phyloP scores from a whole-genome alignment of 1,140 invertebrate genomes.

The Eufriesea mexicana region DNA sequence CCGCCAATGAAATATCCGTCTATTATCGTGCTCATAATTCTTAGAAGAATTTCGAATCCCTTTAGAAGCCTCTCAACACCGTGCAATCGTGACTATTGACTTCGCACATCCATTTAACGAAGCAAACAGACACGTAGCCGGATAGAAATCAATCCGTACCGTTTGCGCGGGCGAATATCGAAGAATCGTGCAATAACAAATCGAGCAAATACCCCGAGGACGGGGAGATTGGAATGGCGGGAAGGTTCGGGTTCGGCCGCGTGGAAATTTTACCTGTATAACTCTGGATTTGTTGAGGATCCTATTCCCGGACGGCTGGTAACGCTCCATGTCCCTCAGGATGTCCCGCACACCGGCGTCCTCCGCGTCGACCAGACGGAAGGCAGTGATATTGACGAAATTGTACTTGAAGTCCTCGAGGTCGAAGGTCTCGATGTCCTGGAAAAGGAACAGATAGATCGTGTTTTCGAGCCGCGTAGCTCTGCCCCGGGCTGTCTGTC shows the following conservation, averaged over 20 bases:
- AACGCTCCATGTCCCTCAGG: slow-evolving; percentile 86
- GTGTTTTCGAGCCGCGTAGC: background rate
- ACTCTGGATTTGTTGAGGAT: slow-evolving; percentile 84
- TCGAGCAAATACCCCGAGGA: slow-evolving; percentile 20
- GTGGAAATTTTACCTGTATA: slow-evolving; percentile 81
- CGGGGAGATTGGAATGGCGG: background rate
- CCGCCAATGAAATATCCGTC: background rate
- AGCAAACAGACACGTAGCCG: background rate
- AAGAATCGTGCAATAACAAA: background rate
- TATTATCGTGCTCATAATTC: background rate
- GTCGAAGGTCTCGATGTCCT: slow-evolving; percentile 86
- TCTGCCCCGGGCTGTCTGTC: slow-evolving; percentile 17
- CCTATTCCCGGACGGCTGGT: slow-evolving; percentile 83
- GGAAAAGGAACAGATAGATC: slow-evolving; percentile 44
- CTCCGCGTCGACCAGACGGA: slow-evolving; percentile 85
- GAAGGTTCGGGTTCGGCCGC: background rate
- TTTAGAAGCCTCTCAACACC: background rate
- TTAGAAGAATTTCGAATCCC: background rate
- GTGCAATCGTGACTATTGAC: slow-evolving; percentile 1
- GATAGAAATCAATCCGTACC: slow-evolving; percentile 11
- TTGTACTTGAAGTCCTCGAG: slow-evolving; percentile 87
- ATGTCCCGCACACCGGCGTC: slow-evolving; percentile 83
- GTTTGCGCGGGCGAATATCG: background rate
- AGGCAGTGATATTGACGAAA: slow-evolving; percentile 87
- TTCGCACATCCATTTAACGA: background rate